Evolutionary conservation across 2,113 vertebrate genomes (phyloP).

Genomic region (Eulemur macaco): DNA sequence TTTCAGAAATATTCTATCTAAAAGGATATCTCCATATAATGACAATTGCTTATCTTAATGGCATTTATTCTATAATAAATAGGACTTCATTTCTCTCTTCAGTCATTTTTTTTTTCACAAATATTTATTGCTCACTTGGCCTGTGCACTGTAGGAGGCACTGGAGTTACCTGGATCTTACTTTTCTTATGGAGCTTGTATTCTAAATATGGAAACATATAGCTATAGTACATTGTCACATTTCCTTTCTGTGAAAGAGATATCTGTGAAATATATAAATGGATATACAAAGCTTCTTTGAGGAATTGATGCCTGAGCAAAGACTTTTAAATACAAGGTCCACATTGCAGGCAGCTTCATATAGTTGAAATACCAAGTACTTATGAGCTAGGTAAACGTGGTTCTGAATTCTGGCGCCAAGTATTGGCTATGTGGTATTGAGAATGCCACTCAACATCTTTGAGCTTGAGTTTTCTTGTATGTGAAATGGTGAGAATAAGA

Average conservation of each 20-base stretch:
- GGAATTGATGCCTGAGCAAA: constrained; percentile 24
- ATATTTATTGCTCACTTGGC: not conserved
- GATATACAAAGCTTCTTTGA: not conserved
- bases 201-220: not conserved
- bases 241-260: not conserved
- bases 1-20: not conserved
- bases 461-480: constrained; percentile 1
- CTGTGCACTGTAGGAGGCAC: not conserved
- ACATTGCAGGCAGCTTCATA: not conserved
- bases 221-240: not conserved
- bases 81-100: not conserved
- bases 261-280: not conserved
- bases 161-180: not conserved
- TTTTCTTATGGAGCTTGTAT: not conserved
- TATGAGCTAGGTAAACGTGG: not conserved
- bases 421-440: not conserved
- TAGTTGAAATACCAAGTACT: not conserved
- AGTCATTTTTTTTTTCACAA: not conserved
- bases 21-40: not conserved
- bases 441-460: not conserved
- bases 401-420: constrained; percentile 26
- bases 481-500: constrained; percentile 3
- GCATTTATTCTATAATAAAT: not conserved
- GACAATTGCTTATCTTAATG: not conserved
- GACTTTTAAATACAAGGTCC: not conserved